A percentile compares a stretch with the other conserved stretches of the same genome.
Evolutionary conservation across 2,113 vertebrate species (phyloP).

Genomic region (Corythoichthys haematopterus): DNA sequence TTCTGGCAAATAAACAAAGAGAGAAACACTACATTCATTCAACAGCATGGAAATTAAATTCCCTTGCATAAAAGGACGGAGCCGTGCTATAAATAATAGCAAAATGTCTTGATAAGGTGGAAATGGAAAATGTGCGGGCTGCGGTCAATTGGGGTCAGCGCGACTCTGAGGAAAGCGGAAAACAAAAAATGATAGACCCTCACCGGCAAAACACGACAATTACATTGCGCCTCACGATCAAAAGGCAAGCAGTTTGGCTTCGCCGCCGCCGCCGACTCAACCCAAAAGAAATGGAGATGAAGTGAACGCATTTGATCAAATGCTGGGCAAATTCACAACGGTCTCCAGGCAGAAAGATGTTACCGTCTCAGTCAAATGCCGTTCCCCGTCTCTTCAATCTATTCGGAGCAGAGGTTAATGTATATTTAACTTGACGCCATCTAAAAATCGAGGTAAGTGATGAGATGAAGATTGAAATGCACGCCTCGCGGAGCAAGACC

Average conservation of each 20-base stretch:
- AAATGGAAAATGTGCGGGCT: not conserved
- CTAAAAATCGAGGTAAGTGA: slow-evolving; percentile 47
- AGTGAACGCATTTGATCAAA: slow-evolving; percentile 56
- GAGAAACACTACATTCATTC: slow-evolving; percentile 1
- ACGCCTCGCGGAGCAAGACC: slow-evolving; percentile 41
- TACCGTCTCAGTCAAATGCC: slow-evolving; percentile 42
- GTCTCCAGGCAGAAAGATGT: slow-evolving; percentile 43
- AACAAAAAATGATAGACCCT: not conserved
- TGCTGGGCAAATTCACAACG: slow-evolving; percentile 46
- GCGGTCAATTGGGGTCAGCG: slow-evolving; percentile 5
- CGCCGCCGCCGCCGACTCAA: slow-evolving; percentile 7
- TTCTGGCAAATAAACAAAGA: slow-evolving; percentile 13
- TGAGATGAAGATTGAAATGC: slow-evolving; percentile 39
- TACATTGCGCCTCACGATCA: slow-evolving; percentile 14
- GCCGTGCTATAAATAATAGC: slow-evolving; percentile 6
- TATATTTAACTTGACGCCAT: slow-evolving; percentile 48
- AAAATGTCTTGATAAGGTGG: not conserved
- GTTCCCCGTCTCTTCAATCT: slow-evolving; percentile 19
- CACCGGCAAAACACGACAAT: slow-evolving; percentile 6
- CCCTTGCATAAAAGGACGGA: not conserved
- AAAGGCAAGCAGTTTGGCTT: not conserved
- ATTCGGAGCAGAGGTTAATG: slow-evolving; percentile 21
- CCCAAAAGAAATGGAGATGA: slow-evolving; percentile 32
- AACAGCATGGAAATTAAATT: not conserved
- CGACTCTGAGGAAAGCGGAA: not conserved